Evolutionary conservation across 2,888 invertebrate species (phyloP).

Genomic region (Andrena flavipes): DNA sequence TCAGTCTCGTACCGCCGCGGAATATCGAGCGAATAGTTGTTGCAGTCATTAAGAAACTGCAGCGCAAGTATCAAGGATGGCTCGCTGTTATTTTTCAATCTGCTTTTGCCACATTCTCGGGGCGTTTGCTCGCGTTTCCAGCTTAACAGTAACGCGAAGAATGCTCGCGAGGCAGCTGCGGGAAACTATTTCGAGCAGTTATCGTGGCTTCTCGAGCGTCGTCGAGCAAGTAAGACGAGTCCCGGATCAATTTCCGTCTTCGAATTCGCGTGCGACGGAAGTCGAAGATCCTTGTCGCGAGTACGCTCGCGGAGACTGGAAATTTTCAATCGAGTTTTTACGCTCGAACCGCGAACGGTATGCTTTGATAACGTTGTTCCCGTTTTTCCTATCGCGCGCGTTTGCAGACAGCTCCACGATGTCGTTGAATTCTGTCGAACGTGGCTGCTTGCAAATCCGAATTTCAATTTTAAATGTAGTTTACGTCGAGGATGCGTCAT

Average conservation of each 20-base stretch:
- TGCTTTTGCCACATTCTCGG: constrained; percentile 22
- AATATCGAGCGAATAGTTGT: not conserved
- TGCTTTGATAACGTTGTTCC: too few species aligned
- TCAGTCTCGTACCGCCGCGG: too few species aligned
- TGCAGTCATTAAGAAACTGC: constrained; percentile 17
- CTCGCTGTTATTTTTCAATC: constrained; percentile 21
- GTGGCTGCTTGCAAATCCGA: too few species aligned
- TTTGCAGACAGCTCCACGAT: too few species aligned
- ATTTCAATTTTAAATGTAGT: too few species aligned
- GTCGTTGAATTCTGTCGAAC: too few species aligned
- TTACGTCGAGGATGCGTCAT: too few species aligned
- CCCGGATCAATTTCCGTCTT: constrained; percentile 8
- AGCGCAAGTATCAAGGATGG: not conserved
- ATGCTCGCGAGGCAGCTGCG: constrained; percentile 7
- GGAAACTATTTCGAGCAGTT: constrained; percentile 39
- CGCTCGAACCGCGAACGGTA: too few species aligned
- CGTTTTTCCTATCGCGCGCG: too few species aligned
- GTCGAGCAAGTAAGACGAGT: not conserved
- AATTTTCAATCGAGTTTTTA: too few species aligned
- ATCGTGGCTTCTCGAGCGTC: constrained; percentile 21
- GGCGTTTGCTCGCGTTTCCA: constrained; percentile 25
- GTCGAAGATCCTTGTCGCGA: too few species aligned
- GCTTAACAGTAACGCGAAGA: constrained; percentile 25
- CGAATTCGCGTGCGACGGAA: not conserved
- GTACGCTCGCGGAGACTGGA: too few species aligned